These are phyloP conservation scores for Cephalopachus bancanus DNA, from an alignment of 2,797 vertebrate genomes.

Conservation along the genomic window DNA sequence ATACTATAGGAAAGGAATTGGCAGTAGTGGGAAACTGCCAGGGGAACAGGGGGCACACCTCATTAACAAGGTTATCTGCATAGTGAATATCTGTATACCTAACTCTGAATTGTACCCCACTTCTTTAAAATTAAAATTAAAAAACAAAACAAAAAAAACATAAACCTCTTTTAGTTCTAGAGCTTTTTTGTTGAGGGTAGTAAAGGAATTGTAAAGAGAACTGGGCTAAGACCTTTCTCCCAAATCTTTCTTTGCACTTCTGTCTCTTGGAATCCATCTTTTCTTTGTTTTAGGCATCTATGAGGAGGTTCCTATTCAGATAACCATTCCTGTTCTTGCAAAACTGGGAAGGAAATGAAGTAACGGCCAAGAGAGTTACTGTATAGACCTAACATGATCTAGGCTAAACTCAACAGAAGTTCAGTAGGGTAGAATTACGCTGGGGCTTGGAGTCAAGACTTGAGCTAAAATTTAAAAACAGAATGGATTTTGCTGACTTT, in stretches of 20 bases:
- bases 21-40: too few species aligned
- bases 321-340: not conserved
- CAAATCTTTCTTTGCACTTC: not conserved
- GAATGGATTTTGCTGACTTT: not conserved
- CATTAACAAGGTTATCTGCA: too few species aligned
- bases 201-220: not conserved
- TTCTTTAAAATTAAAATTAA: too few species aligned
- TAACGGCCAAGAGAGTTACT: not conserved
- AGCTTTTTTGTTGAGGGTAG: not conserved
- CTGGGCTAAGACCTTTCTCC: not conserved
- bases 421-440: not conserved
- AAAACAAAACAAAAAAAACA: not conserved
- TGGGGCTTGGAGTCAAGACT: not conserved
- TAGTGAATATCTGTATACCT: too few species aligned
- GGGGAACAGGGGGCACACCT: too few species aligned
- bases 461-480: slow-evolving; percentile 30
- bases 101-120: too few species aligned
- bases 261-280: not conserved
- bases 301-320: not conserved
- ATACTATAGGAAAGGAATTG: too few species aligned
- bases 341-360: not conserved
- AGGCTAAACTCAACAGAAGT: not conserved
- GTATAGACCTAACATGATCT: not conserved
- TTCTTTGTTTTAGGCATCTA: not conserved
- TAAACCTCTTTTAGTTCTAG: not conserved